Conservation (phyloP, 1,140 invertebrate genomes). For the Drosophila tristis region DNA sequence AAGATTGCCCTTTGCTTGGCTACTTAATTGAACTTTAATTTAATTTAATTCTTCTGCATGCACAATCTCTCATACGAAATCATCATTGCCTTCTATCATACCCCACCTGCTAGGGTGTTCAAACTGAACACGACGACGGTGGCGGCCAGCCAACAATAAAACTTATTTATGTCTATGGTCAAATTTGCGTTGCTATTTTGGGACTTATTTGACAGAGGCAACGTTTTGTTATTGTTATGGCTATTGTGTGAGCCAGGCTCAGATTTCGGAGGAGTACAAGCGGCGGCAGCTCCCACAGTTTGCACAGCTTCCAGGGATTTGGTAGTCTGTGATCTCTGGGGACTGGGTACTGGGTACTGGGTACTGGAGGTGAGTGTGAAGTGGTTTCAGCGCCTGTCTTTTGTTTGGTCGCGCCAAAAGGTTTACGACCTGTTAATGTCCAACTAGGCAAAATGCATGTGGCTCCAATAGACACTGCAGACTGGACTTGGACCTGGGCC, state of each 20-base stretch:
- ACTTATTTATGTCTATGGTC: conserved; percentile 82
- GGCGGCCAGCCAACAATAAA: conserved; percentile 70
- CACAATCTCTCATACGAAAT: no score
- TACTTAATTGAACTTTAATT: no score
- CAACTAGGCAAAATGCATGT: conserved; percentile 74
- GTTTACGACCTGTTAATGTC: conserved; percentile 83
- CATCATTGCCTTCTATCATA: no score
- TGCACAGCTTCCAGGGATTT: not conserved
- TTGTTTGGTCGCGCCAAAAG: conserved; percentile 78
- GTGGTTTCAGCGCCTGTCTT: conserved; percentile 77
- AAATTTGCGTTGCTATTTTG: conserved; percentile 80
- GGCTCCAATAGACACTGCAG: conserved; percentile 15
- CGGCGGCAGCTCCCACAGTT: conserved; percentile 2
- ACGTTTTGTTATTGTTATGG: conserved; percentile 69
- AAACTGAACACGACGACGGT: not conserved
- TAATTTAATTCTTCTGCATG: no score
- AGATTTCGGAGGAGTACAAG: conserved; percentile 53
- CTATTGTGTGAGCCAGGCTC: conserved; percentile 47
- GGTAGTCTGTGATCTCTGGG: not conserved
- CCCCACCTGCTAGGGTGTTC: no score
- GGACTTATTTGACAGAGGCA: conserved; percentile 79
- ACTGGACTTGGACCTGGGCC: not conserved
- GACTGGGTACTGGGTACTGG: conserved; percentile 20
- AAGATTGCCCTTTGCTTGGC: no score
- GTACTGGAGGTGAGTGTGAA: conserved; percentile 35